Base-by-base conservation (phyloP, 2,113 vertebrate species). In the Thunnus thynnus region DNA sequence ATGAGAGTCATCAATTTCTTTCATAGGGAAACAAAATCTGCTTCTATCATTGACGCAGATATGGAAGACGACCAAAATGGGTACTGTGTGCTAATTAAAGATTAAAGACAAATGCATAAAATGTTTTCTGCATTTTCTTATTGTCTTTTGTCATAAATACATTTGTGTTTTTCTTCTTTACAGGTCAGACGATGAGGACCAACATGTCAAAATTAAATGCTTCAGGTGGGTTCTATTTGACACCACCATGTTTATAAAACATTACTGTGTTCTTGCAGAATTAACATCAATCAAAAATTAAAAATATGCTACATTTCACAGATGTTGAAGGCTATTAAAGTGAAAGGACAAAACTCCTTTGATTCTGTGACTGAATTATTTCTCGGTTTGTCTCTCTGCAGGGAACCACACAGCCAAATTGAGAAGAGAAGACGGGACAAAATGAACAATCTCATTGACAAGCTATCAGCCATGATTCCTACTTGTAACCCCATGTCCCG, bases 401-500 rank as follows among this genome's bases (percentile, higher is more conserved):
- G 97, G 88, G 97, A 98, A 90, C 97, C 97, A 55, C 97, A 99
- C 73, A 99, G 97, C 89, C 96, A 98, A 91, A 98, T 97, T 2
- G 98, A 99, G 84, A 99, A 99, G 89, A 91, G 96, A 62, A 95
- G 97, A 84, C 94, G 98, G 81, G 97, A 98, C 84, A 99, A 98
- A 93, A 99, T 98, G 97, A 99, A 98, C 89, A 96, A 94, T 67
- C 83, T 99, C 67, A 98, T 99, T 58, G 97, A 98, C 79, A 96
- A 97, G 76, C 93, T 99, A 22, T 98, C 97, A 9, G 95, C 95
- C 32, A 97, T 98, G 97, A 96, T 99, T 85, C 98, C 98, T 7
- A 96, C 96, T 27, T 97, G 96, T 92, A 96, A 95, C 85, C 96
- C 97, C 22, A 83, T 96, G 94, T 94, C 96, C 36, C 95, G 96